Base-by-base conservation (phyloP, 2,113 vertebrate genomes). In the Glaucomys volans region DNA sequence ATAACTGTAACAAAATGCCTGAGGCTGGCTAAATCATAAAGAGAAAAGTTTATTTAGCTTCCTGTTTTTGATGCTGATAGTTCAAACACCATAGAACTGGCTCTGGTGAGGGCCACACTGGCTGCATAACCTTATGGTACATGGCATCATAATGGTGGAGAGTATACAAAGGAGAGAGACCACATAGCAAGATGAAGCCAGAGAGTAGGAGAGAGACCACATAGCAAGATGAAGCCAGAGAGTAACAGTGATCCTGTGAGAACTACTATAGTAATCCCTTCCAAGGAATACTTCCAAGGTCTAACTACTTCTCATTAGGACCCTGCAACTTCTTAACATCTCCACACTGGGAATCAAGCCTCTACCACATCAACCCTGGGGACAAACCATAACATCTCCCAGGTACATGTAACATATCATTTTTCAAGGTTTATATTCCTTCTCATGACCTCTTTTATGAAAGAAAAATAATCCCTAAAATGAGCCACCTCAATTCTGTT, bases 371-470 rank as follows among this genome's bases (percentile, higher is more conserved):
- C 22, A 16, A 26, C 35, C n/a, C 35, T 59, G 24, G n/a, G 12
- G 35, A 81, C 13, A 59, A 81, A 17, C 54, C 37, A 62, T 57
- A 62, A 24, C 4, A 30, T n/a, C 42, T 52, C 47, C 20, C 28
- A 94, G 72, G 42, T 71, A 22, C 57, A 13, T 5, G 72, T 87
- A 76, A n/a, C 13, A 79, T 83, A 90, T 92, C 8, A 6, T 72
- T 89, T 89, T 95, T 90, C 30, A 95, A 66, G 35, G n/a, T 20
- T 24, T 64, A 40, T 7, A 22, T 1, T 35, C 2, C 24, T 92
- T 7, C 40, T 84, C 30, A 69, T 87, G 74, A 97, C 24, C 74
- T 92, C 26, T 84, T 54, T 75, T 90, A 90, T 77, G 47, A 67
- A 87, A 96, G 37, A 72, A 88, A 81, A 89, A 76, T 40, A 0